Base-by-base conservation (phyloP, 2,888 invertebrate species). In the Apamea sordens region DNA sequence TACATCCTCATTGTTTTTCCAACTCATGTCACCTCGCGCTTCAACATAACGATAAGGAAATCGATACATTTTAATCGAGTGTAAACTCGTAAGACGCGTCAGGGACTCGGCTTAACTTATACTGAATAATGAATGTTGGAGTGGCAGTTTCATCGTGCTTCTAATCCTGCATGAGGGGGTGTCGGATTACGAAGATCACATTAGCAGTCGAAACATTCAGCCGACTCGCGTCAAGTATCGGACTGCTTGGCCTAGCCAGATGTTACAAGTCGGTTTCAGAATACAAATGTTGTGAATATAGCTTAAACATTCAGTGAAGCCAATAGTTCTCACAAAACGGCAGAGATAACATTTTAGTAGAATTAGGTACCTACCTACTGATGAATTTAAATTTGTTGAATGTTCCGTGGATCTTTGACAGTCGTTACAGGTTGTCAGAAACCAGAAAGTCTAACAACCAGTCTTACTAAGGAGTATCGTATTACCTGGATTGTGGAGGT, bases 21-120 rank as follows among this genome's bases (percentile, higher is more conserved):
- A 80, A 73, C 78, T 80, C 83, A 83, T 84, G 85, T 87, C 86
- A 89, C 83, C 79, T 83, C 80, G 76, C 73, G 73, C 80, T 77
- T 76, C 71, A 73, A 79, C 76, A 83, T 83, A 50, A 50, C 63
- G 73, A 72, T 56, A 50, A 61, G 80, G 84, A 59, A 89, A 89
- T 90, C 86, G 86, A 89, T 91, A 90, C 88, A 90, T 90, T 88
- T 86, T 88, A 90, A 91, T 90, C 85, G 82, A 78, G 82, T 80
- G 83, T 87, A 79, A 86, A 85, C 76, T 85, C 82, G 82, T 82
- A 56, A 70, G n/a, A 64, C 61, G n/a, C 61, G 28, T 68, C 61
- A 72, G n/a, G 63, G 41, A 59, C 67, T 41, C 47, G 53, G 71
- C 72, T 77, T 79, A 77, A 78, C 73, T 78, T 75, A 79, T 80